phyloP scores from a whole-genome alignment of 2,113 vertebrate genomes.

The Nanorana parkeri region DNA sequence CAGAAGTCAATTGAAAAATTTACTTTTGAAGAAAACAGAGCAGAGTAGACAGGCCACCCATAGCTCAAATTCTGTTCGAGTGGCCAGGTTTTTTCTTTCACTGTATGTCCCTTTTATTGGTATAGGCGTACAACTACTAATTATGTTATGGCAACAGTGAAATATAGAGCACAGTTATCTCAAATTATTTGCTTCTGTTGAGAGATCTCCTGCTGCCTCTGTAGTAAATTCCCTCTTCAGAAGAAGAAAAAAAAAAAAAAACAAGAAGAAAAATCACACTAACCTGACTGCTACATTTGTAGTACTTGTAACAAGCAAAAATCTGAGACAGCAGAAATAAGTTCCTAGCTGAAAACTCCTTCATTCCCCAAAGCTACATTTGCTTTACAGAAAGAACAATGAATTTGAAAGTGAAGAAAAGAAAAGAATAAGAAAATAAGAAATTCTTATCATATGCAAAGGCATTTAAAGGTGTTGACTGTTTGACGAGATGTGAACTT shows the following conservation, averaged over 20 bases:
- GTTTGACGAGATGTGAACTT: background rate
- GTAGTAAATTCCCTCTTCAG: slow-evolving; percentile 1
- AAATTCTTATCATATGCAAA: too few species aligned
- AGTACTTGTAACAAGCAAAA: background rate
- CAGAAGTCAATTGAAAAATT: too few species aligned
- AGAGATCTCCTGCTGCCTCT: background rate
- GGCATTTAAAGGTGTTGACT: background rate
- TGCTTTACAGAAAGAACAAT: background rate
- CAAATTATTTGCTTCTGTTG: too few species aligned
- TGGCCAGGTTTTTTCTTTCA: too few species aligned
- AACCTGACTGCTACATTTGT: slow-evolving; percentile 24
- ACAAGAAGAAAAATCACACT: background rate
- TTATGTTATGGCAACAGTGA: too few species aligned
- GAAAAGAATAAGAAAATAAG: slow-evolving; percentile 14
- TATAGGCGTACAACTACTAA: too few species aligned
- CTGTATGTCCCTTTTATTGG: too few species aligned
- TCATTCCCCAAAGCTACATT: slow-evolving; percentile 14
- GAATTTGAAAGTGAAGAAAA: background rate
- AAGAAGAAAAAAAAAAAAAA: too few species aligned
- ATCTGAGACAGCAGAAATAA: background rate
- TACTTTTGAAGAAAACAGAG: too few species aligned
- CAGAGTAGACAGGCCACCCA: too few species aligned
- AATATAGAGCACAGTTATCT: too few species aligned
- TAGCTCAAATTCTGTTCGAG: too few species aligned
- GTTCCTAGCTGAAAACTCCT: background rate